Evolutionary conservation across 2,113 vertebrate species (phyloP).

Genomic region (Nerophis ophidion): DNA sequence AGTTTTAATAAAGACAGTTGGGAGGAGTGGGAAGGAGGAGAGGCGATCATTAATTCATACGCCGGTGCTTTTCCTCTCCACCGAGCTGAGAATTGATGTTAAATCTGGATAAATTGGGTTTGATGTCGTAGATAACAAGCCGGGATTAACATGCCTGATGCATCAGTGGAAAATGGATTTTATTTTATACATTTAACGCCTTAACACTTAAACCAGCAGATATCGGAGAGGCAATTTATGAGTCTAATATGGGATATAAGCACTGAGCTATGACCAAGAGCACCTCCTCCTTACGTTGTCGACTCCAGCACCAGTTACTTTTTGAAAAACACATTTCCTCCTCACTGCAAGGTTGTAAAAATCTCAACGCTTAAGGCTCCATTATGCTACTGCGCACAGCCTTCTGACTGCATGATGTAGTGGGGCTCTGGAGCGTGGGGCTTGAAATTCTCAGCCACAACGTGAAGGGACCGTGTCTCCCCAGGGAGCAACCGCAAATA

Average conservation of each 20-base stretch:
- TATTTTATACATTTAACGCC: slow-evolving; percentile 27
- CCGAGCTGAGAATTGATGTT: slow-evolving; percentile 53
- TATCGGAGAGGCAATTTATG: slow-evolving; percentile 55
- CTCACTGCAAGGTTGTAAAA: too few relatives aligned
- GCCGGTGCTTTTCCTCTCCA: slow-evolving; percentile 53
- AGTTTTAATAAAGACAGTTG: slow-evolving; percentile 37
- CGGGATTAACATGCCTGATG: slow-evolving; percentile 50
- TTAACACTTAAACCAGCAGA: slow-evolving; percentile 9
- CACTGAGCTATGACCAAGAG: slow-evolving; percentile 44
- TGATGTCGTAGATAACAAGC: slow-evolving; percentile 62
- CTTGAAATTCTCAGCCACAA: too few relatives aligned
- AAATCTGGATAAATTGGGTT: slow-evolving; percentile 62
- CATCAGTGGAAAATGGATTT: slow-evolving; percentile 36
- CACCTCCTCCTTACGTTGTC: slow-evolving; percentile 11
- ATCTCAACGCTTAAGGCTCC: too few relatives aligned
- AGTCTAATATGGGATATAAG: slow-evolving; percentile 54
- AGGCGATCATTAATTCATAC: slow-evolving; percentile 35
- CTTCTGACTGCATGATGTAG: too few relatives aligned
- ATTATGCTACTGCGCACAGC: too few relatives aligned
- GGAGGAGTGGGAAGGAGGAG: neutral
- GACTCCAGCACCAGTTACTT: too few relatives aligned
- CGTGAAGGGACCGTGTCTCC: too few relatives aligned
- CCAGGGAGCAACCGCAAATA: too few relatives aligned
- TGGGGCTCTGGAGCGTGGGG: too few relatives aligned
- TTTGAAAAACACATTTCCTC: too few relatives aligned